Evolutionary conservation across 2,113 vertebrate genomes (phyloP), one percentile per base, ranked within the genome.

Genomic region (Dascyllus trimaculatus): DNA sequence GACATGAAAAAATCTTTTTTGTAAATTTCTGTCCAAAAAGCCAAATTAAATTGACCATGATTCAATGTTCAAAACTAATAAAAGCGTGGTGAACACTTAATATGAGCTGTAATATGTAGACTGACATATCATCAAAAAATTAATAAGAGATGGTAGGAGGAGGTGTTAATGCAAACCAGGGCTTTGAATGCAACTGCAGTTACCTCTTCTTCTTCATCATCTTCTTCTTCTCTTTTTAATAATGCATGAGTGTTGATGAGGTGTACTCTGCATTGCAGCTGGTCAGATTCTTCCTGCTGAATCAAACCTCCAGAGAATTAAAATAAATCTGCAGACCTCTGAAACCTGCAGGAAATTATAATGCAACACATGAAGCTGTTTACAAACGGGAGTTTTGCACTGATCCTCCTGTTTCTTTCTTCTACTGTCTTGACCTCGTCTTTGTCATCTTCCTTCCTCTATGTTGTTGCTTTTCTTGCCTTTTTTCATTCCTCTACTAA

Each of bases 231-330:
- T 49, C 22, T 11, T 15, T 26, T 75, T 58, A 71, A 75, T 75
- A 71, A 81, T 81, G 40, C 56, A 67, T 2, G 49, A 53, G 70
- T 4, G 24, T 6, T 48, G 58, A 1, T 9, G 74, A 32, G 45
- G 58, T 76, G 80, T 66, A 52, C 32, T 67, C 80, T 82, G 78
- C 81, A 63, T 25, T 81, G 81, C 85, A 75, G 81, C 62, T 51
- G 72, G 61, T 72, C 78, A 1, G 53, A 46, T 7, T 24, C 72
- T 48, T 74, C 58, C 60, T 29, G 65, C 69, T 24, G 59, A 73
- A 26, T 62, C 58, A 1, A 2, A 56, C 48, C 54, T 57, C 73
- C 48, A 10, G 26, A 32, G 58, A 38, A 35, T 64, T 29, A 38
- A 35, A 7, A 46, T 51, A 62, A 2, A 0, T 49, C 59, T 46